phyloP scores from a whole-genome alignment of 2,888 invertebrate genomes.

The Patella caerulea region DNA sequence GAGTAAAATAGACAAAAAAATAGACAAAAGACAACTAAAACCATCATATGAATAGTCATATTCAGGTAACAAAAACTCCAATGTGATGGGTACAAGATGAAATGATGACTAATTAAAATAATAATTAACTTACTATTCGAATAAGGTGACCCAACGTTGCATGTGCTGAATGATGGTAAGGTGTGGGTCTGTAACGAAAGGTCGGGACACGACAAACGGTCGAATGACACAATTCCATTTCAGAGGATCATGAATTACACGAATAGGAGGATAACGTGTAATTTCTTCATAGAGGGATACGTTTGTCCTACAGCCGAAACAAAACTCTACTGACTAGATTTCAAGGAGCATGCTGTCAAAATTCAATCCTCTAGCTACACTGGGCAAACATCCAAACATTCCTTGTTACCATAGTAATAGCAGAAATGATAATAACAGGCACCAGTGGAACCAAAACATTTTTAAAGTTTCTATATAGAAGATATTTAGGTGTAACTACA shows the following conservation, averaged over 20 bases:
- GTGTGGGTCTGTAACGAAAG: slow-evolving; percentile 6
- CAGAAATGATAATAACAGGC: not conserved
- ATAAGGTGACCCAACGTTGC: slow-evolving; percentile 8
- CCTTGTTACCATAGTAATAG: slow-evolving; percentile 1
- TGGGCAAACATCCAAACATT: slow-evolving; percentile 2
- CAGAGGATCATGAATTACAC: slow-evolving; percentile 6
- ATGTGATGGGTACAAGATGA: no score
- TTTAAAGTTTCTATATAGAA: no score
- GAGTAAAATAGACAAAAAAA: no score
- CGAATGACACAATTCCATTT: slow-evolving; percentile 11
- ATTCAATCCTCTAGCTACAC: not conserved
- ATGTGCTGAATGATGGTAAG: slow-evolving; percentile 9
- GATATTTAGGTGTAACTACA: no score
- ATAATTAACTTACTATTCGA: slow-evolving; percentile 1
- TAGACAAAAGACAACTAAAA: no score
- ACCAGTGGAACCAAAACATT: no score
- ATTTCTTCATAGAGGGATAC: slow-evolving; percentile 1
- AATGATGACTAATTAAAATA: not conserved
- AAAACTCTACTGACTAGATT: not conserved
- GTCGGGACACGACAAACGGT: not conserved
- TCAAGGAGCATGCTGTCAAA: not conserved
- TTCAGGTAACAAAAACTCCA: no score
- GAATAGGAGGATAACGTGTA: not conserved
- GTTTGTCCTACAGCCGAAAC: slow-evolving; percentile 5
- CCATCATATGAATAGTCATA: no score